phyloP scores from a whole-genome alignment of 2,888 invertebrate species.

The Nomada ruficornis region DNA sequence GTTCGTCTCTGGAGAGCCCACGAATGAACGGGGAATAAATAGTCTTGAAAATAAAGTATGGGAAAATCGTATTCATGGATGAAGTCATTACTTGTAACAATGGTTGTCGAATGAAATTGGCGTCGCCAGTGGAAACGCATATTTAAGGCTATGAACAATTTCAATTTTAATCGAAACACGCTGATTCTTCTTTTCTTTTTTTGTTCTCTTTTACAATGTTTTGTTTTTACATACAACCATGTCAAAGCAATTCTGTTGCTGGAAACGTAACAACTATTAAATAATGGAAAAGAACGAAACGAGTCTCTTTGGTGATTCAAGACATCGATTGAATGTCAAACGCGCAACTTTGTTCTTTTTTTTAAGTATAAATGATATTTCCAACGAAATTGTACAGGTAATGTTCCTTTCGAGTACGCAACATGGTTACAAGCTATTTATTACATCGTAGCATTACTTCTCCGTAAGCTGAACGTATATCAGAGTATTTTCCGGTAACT shows the following conservation, averaged over 20 bases:
- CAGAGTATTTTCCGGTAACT: conserved; percentile 18
- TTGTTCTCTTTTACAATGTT: neutral
- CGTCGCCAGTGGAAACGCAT: neutral
- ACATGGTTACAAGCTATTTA: conserved; percentile 27
- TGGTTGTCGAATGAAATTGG: conserved; percentile 2
- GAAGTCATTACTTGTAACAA: conserved; percentile 4
- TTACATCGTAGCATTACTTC: conserved; percentile 25
- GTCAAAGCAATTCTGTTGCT: neutral
- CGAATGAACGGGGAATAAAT: conserved; percentile 8
- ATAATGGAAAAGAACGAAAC: neutral
- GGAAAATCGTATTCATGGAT: conserved; percentile 7
- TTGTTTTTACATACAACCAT: neutral
- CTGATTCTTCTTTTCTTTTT: neutral
- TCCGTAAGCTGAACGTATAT: conserved; percentile 29
- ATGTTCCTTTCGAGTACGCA: conserved; percentile 12
- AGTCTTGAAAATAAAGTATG: neutral
- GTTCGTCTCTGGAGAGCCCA: neutral
- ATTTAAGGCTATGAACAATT: neutral
- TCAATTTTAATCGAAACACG: conserved; percentile 13
- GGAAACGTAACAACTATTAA: neutral
- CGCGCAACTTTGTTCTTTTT: neutral
- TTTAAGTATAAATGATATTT: conserved; percentile 18
- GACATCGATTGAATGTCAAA: conserved; percentile 26
- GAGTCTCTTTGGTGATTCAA: conserved; percentile 32
- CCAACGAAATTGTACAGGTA: conserved; percentile 15